Evolutionary conservation across 2,797 vertebrate genomes (phyloP), one percentile per base, ranked within the genome.

Genomic region (Phrynocephalus forsythii): DNA sequence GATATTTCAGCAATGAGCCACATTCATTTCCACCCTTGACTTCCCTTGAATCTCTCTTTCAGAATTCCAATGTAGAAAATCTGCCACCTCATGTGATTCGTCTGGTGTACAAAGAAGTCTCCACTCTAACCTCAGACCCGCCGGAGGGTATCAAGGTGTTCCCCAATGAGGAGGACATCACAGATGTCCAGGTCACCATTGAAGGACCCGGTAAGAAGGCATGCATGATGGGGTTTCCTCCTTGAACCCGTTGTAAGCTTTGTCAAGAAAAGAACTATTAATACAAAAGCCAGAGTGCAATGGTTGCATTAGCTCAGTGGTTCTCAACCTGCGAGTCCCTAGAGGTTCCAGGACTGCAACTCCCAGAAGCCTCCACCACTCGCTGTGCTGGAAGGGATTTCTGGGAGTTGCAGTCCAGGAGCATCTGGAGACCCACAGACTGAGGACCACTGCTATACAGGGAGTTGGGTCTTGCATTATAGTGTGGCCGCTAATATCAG

Each of bases 51-150:
- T 80, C 16, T 87, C 11, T 79, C 52, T 26, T 85, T 13, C 88
- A 99, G 98, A 98, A 98, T 96, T 98, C 98, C 94, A 99, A 99
- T 96, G 97, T 99, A 95, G 98, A 99, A 96, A 99, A 99, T 96
- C 96, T 99, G 95, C 98, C 98, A 20, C 98, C 98, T 92, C 98
- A 99, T 89, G 97, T 99, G 94, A 97, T 99, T 95, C 98, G 98
- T 91, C 96, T 98, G 90, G 98, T 99, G n/a, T 99, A 98, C 95
- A 99, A 98, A 96, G 98, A 99, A 94, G 97, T 99, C 81, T 98
- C 97, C 0, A 98, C 97, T 3, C 95, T 99, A 91, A 97, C 98
- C n/a, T 97, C 98, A 9, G 98, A 99, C 92, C 98, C 98, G 0
- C 98, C 98, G 0, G 98, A 98, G 86, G 98, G 98, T 52, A 99